A percentile compares a stretch with the other conserved stretches of the same genome.
Conservation (phyloP, 2,888 invertebrate genomes). For the Platynereis dumerilii region DNA sequence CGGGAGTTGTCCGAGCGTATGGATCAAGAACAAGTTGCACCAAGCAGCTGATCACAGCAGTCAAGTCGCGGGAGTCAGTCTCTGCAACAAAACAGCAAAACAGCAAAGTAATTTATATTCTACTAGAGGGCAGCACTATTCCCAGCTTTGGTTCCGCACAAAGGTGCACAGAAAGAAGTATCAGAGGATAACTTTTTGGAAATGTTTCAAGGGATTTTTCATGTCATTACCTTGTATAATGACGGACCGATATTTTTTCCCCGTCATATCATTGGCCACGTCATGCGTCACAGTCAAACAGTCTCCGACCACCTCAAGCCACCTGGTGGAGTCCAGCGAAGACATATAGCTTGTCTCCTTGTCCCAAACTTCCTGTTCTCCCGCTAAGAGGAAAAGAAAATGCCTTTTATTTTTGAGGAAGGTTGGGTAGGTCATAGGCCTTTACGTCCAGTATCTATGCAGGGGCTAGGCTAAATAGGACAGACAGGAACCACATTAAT, state of each 20-base stretch:
- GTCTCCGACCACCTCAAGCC: constrained; percentile 82
- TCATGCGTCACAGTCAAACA: constrained; percentile 78
- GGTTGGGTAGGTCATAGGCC: not conserved
- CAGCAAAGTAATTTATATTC: no score
- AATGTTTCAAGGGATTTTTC: no score
- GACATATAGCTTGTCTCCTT: no score
- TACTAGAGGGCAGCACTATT: no score
- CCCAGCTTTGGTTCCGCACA: no score
- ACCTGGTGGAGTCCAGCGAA: constrained; percentile 70
- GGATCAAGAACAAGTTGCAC: constrained; percentile 88
- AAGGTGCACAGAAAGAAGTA: no score
- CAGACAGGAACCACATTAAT: no score
- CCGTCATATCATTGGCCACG: constrained; percentile 72
- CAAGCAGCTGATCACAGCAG: constrained; percentile 81
- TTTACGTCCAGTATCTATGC: no score
- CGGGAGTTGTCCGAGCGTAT: constrained; percentile 79
- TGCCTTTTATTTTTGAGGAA: not conserved
- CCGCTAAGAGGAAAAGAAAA: not conserved
- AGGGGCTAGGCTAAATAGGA: no score
- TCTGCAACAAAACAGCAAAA: no score
- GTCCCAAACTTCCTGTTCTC: no score
- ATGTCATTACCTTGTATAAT: constrained; percentile 80
- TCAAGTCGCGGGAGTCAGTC: constrained; percentile 84
- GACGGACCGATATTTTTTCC: constrained; percentile 70
- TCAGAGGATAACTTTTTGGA: no score